These are phyloP conservation scores for Dioctria linearis DNA, from an alignment of 2,888 invertebrate genomes.

Conservation along the genomic window DNA sequence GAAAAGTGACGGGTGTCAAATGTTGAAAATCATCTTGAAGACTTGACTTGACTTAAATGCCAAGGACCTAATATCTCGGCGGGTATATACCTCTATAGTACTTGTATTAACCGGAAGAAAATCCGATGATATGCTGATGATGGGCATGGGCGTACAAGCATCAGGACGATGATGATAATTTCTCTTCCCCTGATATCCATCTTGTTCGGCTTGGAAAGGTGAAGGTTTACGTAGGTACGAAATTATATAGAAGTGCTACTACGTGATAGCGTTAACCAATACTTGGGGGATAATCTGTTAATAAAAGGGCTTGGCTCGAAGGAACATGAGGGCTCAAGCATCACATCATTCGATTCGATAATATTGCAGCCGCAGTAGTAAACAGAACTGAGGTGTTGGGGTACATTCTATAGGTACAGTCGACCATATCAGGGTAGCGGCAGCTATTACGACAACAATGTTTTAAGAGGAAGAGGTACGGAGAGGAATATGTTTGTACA, in stretches of 20 bases:
- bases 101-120: neutral
- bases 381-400: neutral
- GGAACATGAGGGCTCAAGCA: constrained; percentile 29
- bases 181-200: constrained; percentile 8
- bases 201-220: neutral
- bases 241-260: neutral
- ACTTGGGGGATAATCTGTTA: constrained; percentile 51
- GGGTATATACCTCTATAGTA: constrained; percentile 1
- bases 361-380: constrained; percentile 4
- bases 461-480: no score
- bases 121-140: constrained; percentile 44
- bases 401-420: neutral
- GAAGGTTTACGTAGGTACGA: neutral
- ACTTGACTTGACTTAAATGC: constrained; percentile 13
- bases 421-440: neutral
- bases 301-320: constrained; percentile 41
- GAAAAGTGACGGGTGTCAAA: constrained; percentile 38
- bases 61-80: constrained; percentile 5
- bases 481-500: constrained; percentile 38
- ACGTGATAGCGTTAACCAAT: constrained; percentile 54
- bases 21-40: constrained; percentile 39
- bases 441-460: neutral
- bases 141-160: constrained; percentile 4
- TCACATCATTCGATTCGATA: constrained; percentile 34
- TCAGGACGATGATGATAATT: constrained; percentile 38